These are phyloP conservation scores for Stenolophus ochropezus DNA, from an alignment of 2,888 invertebrate genomes.

Conservation along the genomic window DNA sequence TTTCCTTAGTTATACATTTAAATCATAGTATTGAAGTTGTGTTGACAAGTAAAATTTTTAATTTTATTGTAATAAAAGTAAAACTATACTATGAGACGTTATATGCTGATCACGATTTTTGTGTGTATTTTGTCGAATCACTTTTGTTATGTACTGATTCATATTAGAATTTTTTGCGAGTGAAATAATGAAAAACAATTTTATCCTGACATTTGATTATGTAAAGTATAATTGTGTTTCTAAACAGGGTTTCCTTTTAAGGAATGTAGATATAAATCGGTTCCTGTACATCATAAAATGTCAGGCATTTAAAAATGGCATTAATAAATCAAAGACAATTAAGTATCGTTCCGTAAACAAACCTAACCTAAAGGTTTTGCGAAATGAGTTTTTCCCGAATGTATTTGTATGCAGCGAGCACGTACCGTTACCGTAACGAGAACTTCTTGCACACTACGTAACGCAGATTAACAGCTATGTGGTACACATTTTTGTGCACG, in stretches of 20 bases:
- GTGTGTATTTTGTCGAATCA: no score
- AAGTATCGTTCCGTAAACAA: conserved; percentile 13
- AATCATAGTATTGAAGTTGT: no score
- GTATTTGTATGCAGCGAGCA: conserved; percentile 19
- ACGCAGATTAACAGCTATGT: conserved; percentile 31
- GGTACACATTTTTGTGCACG: conserved; percentile 28
- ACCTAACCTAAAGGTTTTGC: background rate
- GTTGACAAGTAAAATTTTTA: no score
- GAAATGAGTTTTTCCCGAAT: background rate
- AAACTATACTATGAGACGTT: no score
- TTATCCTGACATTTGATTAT: background rate
- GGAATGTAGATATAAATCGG: background rate
- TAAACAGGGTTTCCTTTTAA: conserved; percentile 8
- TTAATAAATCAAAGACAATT: background rate
- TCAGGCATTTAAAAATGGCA: background rate
- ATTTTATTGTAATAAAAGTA: no score
- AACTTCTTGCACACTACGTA: background rate
- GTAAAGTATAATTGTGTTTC: conserved; percentile 10
- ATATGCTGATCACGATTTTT: no score
- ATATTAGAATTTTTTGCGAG: background rate
- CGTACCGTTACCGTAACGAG: conserved; percentile 34
- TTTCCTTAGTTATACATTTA: no score
- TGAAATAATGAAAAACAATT: background rate
- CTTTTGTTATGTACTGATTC: no score
- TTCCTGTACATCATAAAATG: conserved; percentile 18